Base-by-base conservation (phyloP, 1,140 invertebrate species). In the Caenorhabditis latens region DNA sequence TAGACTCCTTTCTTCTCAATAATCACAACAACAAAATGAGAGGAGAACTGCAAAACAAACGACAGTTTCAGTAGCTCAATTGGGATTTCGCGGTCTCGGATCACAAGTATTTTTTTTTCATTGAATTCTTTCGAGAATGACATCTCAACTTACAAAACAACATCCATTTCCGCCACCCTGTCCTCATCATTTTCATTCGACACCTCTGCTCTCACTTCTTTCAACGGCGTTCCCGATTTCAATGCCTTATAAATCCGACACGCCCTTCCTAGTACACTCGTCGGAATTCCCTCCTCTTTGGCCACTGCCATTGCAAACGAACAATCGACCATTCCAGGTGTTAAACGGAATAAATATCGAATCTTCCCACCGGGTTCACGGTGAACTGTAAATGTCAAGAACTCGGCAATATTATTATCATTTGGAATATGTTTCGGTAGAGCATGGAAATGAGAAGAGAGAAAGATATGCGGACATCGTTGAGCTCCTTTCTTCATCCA, bases 381-480 rank as follows among this genome's bases (percentile, higher is more conserved):
- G 4, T 53, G 46, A 50, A 79, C 71, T 24, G 46, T 79, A 14
- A 79, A 79, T 13, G 71, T 79, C 71, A 79, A 79, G 46, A 79
- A 50, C 2, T 46, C 11, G 5, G 46, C 43, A 9, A 79, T 79
- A 4, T 79, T 79, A 2, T 14, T 43, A 50, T 79, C 21, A 79
- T 53, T 19, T 8, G 71, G 71, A 24, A 79, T 79, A 14, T 50
- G 79, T 42, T 90, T 87, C n/a, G 83, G 84, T 6, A 91, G 86
- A 19, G 91, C 55, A 83, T 92, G 90, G 65, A 92, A 92, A 85
- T 92, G 91, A 3, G 91, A 90, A 46, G 89, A 85, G 14, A 89
- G 83, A 55, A 92, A 87, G 16, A 92, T 65, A 83, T 92, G 91
- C 13, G 91, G 91, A 79, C 91, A 92, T n/a, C 43, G 21, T 24